Percentiles rank a stretch among this genome's conserved stretches.
These are phyloP conservation scores for Hippopotamus amphibius DNA, from an alignment of 2,113 vertebrate genomes.

Conservation along the genomic window DNA sequence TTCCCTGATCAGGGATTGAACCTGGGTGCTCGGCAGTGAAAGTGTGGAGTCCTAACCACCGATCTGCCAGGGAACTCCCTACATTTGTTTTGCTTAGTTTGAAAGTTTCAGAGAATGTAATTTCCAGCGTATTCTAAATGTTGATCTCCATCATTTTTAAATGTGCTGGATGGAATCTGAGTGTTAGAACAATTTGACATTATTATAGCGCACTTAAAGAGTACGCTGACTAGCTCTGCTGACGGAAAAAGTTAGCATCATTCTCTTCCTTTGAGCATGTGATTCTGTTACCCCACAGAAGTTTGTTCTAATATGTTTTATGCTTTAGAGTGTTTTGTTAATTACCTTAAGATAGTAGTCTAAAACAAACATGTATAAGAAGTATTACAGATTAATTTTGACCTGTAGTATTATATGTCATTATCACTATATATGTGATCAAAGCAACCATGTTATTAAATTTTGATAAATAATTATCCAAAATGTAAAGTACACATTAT, in stretches of 20 bases:
- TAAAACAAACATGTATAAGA: neutral
- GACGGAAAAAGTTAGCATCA: neutral
- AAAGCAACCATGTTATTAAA: neutral
- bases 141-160: neutral
- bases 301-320: neutral
- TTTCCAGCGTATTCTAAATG: neutral
- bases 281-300: neutral
- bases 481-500: neutral
- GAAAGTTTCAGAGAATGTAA: neutral
- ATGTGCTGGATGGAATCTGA: neutral
- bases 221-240: fast-evolving
- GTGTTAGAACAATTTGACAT: neutral
- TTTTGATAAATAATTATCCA: neutral
- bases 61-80: no score
- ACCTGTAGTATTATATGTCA: neutral
- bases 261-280: neutral
- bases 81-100: neutral
- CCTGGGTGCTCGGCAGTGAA: no score
- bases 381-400: neutral
- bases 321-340: neutral
- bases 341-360: neutral
- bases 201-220: neutral
- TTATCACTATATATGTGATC: neutral
- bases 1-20: no score
- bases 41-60: no score